Conservation (phyloP, 1,140 invertebrate species). For the Drosophila repletoides region DNA sequence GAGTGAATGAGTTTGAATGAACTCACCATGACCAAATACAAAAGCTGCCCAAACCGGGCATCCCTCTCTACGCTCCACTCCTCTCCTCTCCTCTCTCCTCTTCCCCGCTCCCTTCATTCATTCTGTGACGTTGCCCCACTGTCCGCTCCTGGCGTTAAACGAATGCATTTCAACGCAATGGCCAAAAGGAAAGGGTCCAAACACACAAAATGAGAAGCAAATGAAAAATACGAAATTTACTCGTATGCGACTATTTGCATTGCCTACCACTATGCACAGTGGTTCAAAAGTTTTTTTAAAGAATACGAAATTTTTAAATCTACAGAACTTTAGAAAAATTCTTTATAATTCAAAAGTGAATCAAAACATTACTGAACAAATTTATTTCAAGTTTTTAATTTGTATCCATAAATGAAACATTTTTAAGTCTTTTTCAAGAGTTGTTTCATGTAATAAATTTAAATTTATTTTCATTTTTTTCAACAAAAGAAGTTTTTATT, state of each 20-base stretch:
- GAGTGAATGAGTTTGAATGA: conserved; percentile 81
- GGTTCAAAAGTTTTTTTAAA: neutral
- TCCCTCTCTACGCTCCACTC: too few relatives aligned
- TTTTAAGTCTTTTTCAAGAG: neutral
- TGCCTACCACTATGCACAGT: conserved; percentile 18
- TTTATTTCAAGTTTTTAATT: too few relatives aligned
- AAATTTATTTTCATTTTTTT: too few relatives aligned
- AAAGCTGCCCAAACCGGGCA: conserved; percentile 10
- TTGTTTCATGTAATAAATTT: neutral
- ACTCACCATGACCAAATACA: conserved; percentile 57
- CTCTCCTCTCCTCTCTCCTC: neutral
- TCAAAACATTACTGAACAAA: too few relatives aligned
- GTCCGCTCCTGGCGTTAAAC: conserved; percentile 23
- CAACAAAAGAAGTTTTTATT: too few relatives aligned
- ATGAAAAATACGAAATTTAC: conserved; percentile 32
- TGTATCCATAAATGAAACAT: neutral
- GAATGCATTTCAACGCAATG: conserved; percentile 58
- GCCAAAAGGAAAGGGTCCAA: conserved; percentile 16
- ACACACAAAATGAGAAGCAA: conserved; percentile 20
- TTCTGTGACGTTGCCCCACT: conserved; percentile 8
- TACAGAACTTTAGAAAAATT: too few relatives aligned
- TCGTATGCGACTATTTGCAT: conserved; percentile 3
- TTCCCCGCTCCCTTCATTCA: conserved; percentile 6
- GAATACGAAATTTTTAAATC: too few relatives aligned
- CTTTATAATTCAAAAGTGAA: too few relatives aligned